These are phyloP conservation scores for Phoxinus dragarum DNA, from an alignment of 2,797 vertebrate species.

Conservation along the genomic window DNA sequence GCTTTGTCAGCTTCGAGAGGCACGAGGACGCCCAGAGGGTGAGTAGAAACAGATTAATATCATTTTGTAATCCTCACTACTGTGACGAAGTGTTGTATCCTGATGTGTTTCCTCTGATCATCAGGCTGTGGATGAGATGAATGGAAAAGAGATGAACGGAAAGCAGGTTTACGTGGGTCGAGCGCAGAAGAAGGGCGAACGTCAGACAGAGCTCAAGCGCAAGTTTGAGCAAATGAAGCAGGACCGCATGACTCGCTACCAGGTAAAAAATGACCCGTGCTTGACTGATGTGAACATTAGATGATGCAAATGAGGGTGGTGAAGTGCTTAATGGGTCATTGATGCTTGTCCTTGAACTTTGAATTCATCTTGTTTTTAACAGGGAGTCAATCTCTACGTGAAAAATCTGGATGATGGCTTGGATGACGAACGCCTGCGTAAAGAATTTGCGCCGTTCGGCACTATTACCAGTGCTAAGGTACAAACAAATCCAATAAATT, in stretches of 20 bases:
- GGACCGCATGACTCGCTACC: conserved; percentile 97
- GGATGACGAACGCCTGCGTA: conserved; percentile 84
- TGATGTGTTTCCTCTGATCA: not conserved
- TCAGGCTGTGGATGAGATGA: conserved; percentile 98
- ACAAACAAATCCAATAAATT: not conserved
- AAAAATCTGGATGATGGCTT: conserved; percentile 99
- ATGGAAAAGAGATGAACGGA: conserved; percentile 94
- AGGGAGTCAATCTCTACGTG: conserved; percentile 98
- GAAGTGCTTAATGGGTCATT: not conserved
- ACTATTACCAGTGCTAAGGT: conserved; percentile 85
- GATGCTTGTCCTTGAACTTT: too few relatives aligned
- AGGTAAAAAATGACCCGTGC: conserved; percentile 75
- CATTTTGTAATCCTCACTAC: not conserved
- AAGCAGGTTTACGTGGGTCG: conserved; percentile 95
- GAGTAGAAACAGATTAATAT: conserved; percentile 50
- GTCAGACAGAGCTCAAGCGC: conserved; percentile 95
- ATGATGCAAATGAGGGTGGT: not conserved
- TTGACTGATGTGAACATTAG: not conserved
- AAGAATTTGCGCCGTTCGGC: conserved; percentile 82
- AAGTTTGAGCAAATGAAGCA: conserved; percentile 99
- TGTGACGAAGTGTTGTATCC: not conserved
- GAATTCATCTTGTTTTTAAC: not conserved
- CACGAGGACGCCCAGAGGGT: conserved; percentile 97
- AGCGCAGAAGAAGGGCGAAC: conserved; percentile 96
- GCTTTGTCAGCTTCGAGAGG: conserved; percentile 97